A percentile compares a stretch with the other conserved stretches of the same genome.
phyloP scores from a whole-genome alignment of 2,888 invertebrate genomes.

The Galeruca laticollis region DNA sequence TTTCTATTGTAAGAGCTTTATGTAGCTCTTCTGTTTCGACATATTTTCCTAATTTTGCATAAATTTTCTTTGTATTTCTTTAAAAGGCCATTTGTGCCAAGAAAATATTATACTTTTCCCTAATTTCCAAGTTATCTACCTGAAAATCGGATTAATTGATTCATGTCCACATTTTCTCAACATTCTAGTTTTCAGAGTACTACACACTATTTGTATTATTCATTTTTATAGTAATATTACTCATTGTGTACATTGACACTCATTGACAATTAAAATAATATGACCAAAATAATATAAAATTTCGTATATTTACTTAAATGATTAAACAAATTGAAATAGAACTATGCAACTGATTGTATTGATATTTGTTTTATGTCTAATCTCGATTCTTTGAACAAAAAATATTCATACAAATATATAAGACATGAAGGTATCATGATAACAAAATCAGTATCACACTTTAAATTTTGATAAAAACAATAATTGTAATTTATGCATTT shows the following conservation, averaged over 20 bases:
- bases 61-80: too few relatives aligned
- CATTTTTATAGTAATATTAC: neutral
- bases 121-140: too few relatives aligned
- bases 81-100: too few relatives aligned
- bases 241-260: neutral
- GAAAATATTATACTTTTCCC: too few relatives aligned
- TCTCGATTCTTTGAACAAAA: conserved; percentile 9
- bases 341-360: neutral
- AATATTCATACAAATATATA: neutral
- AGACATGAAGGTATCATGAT: neutral
- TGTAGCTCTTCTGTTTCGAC: too few relatives aligned
- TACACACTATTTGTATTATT: neutral
- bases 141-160: too few relatives aligned
- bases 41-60: too few relatives aligned
- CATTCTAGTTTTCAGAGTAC: too few relatives aligned
- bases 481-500: neutral
- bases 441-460: neutral
- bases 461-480: neutral
- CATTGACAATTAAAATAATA: conserved; percentile 2
- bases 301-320: neutral
- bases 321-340: conserved; percentile 1
- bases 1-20: too few relatives aligned
- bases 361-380: neutral
- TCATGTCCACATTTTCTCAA: too few relatives aligned
- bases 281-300: neutral